Evolutionary conservation across 2,888 invertebrate species (phyloP), one percentile per base, ranked within the genome.

Genomic region (Salticus scenicus): DNA sequence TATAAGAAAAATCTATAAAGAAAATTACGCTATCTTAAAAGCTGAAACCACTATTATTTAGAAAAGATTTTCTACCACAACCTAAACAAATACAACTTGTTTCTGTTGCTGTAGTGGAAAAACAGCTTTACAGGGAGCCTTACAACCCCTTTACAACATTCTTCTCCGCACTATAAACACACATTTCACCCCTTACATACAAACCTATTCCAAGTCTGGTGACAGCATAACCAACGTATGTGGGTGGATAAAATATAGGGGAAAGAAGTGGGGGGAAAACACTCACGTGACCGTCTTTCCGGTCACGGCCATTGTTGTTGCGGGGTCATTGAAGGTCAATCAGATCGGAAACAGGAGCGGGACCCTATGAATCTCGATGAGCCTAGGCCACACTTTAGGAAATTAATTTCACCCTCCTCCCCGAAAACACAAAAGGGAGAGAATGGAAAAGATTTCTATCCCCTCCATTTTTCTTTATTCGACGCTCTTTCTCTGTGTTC

Each of bases 251-350:
- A 10, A 37, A 37, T 10, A 37, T 37, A 17, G 14, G 64, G 51
- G 51, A 17, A 14, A 14, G 51, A 17, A 28, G 14, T 4, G 66
- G 30, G 33, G 66, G 33, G 24, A 33, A n/a, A 20, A 14, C 1
- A 4, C 14, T 71, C 83, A 83, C 83, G 83, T 83, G 83, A 82
- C 70, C 69, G 57, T 75, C 63, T 63, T 82, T 33, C 82, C 74
- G 69, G 74, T 67, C 57, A n/a, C 41, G 64, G 51, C 71, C 72
- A 83, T 83, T 83, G 83, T 83, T 83, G 77, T 83, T 57, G 37
- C 72, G 83, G 76, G 83, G 83, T 77, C 83, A 83, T 83, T 72
- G 83, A 83, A 83, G 83, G 83, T 83, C 83, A 83, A 83, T 83
- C 83, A 83, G 77, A 83, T 77, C 77, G 83, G 83, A 67, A 76